These are phyloP conservation scores for Acromyrmex charruanus DNA, from an alignment of 1,140 invertebrate species.

Conservation along the genomic window DNA sequence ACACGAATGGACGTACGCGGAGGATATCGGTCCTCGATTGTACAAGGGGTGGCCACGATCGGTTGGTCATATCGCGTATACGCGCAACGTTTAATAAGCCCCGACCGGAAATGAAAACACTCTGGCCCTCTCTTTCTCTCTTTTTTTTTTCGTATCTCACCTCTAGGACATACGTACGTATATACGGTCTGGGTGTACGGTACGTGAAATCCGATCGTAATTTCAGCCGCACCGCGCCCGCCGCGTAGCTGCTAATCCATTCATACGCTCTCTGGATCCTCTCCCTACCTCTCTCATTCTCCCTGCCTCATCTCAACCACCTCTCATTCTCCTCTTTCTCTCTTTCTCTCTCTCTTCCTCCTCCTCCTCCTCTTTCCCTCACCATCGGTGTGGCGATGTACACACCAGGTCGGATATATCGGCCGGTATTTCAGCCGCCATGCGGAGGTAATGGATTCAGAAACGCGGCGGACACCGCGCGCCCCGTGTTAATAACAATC, in stretches of 20 bases:
- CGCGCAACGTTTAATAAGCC: conserved; percentile 74
- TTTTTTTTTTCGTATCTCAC: conserved; percentile 51
- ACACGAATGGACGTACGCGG: conserved; percentile 23
- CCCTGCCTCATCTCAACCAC: conserved; percentile 49
- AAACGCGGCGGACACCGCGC: conserved; percentile 86
- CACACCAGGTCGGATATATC: conserved; percentile 85
- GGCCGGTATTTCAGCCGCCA: conserved; percentile 87
- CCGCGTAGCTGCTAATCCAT: conserved; percentile 83
- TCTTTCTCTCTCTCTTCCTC: conserved; percentile 6
- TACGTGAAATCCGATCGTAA: conserved; percentile 84
- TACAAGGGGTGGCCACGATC: conserved; percentile 57
- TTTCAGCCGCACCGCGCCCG: conserved; percentile 81
- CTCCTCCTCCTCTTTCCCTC: conserved; percentile 41
- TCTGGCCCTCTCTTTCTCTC: conserved; percentile 58
- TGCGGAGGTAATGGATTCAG: conserved; percentile 87
- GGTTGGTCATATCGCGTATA: conserved; percentile 55
- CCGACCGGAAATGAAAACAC: conserved; percentile 74
- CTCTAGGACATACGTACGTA: conserved; percentile 68
- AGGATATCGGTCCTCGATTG: conserved; percentile 51
- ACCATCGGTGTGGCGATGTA: conserved; percentile 80
- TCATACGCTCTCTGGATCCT: conserved; percentile 79
- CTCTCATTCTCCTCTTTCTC: conserved; percentile 66
- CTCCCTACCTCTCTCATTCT: conserved; percentile 33
- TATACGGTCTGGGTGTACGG: conserved; percentile 71
- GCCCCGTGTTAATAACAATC: conserved; percentile 87